These are phyloP conservation scores for Melanophora roralis DNA, from an alignment of 2,888 invertebrate species.

Conservation along the genomic window DNA sequence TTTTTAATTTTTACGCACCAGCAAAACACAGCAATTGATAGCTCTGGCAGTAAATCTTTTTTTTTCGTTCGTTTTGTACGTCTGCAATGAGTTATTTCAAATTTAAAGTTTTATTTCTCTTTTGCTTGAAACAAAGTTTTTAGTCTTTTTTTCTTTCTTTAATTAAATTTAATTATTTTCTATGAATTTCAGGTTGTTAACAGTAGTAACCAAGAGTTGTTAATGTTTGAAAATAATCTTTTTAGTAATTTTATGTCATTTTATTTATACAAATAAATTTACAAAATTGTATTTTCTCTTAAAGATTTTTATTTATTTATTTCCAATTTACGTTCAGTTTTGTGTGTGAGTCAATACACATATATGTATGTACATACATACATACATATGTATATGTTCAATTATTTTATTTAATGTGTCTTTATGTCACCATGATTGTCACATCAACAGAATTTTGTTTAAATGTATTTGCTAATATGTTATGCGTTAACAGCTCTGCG, in stretches of 20 bases:
- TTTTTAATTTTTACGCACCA: not conserved
- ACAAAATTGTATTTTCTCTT: not conserved
- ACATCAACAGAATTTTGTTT: conserved; percentile 34
- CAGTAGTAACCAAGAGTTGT: not conserved
- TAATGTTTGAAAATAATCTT: too few species aligned
- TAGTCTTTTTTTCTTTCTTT: not conserved
- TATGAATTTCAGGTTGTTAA: conserved; percentile 7
- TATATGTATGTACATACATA: not conserved
- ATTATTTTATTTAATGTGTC: not conserved
- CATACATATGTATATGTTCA: not conserved
- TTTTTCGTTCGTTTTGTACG: not conserved
- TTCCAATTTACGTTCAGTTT: too few species aligned
- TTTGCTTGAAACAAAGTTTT: not conserved
- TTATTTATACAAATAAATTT: conserved; percentile 4
- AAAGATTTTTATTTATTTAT: too few species aligned
- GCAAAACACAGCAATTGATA: not conserved
- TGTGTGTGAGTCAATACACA: too few species aligned
- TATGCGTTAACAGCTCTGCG: too few species aligned
- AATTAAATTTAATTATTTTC: not conserved
- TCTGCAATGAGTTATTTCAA: conserved; percentile 9
- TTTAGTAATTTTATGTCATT: too few species aligned
- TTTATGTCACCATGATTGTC: conserved; percentile 48
- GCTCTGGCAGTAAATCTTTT: not conserved
- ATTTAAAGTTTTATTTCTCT: not conserved
- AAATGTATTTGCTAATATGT: too few species aligned